Conservation (phyloP, 2,888 invertebrate genomes). For the Lepidonotus clava region DNA sequence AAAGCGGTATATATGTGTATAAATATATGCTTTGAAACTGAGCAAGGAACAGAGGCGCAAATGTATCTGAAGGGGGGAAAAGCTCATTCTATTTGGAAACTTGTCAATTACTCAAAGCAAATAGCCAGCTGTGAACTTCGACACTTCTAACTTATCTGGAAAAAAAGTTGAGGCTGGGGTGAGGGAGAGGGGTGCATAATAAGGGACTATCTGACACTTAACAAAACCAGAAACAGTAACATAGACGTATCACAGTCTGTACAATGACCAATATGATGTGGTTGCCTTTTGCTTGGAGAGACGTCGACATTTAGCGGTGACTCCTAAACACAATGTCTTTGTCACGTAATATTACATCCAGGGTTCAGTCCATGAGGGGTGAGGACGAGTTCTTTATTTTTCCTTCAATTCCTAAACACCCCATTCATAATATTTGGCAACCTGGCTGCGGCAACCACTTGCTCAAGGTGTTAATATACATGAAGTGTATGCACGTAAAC, state of each 20-base stretch:
- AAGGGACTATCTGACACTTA: background rate
- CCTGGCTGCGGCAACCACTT: too few species aligned
- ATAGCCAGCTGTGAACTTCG: background rate
- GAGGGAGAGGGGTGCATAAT: background rate
- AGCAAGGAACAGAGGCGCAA: background rate
- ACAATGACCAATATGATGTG: background rate
- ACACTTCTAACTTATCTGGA: background rate
- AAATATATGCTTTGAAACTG: background rate
- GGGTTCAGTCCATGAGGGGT: too few species aligned
- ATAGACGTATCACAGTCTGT: slow-evolving; percentile 17
- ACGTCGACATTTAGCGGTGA: too few species aligned
- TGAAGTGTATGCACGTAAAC: too few species aligned
- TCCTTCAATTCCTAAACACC: too few species aligned
- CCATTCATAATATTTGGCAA: too few species aligned
- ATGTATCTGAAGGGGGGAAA: too few species aligned
- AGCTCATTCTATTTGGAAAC: background rate
- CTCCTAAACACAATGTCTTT: too few species aligned
- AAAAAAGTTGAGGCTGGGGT: background rate
- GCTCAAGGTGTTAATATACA: too few species aligned
- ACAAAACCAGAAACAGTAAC: background rate
- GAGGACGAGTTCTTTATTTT: too few species aligned
- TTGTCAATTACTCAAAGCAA: background rate
- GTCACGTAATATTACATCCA: too few species aligned
- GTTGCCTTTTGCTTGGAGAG: background rate
- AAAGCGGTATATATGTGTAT: background rate